Base-by-base conservation (phyloP, 1,140 invertebrate species). In the Tenebrio molitor region DNA sequence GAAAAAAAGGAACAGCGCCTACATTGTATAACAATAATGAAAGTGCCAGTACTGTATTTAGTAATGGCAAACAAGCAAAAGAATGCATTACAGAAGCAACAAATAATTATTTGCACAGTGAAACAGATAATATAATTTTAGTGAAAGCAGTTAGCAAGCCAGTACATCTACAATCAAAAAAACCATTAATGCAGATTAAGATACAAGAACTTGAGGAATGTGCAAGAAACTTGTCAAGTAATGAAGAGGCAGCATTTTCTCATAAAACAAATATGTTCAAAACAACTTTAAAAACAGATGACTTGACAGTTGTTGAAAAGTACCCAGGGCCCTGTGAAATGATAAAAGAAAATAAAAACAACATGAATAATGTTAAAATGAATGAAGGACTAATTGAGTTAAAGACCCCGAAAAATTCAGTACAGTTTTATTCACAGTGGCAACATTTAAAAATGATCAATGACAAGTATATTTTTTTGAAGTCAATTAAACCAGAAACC, bases 361-460 rank as follows among this genome's bases (percentile, higher is more conserved):
- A 68, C 29, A 64, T n/a, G 34, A 73, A 72, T 33, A 53, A 72
- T 39, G 69, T 19, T 39, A 62, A 72, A 69, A 19, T 66, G 3
- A 44, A 42, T 29, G 17, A 67, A 50, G 15, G 15, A 39, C 36
- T 74, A 66, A 42, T 29, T 62, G 50, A 71, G 63, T 67, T 79
- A 19, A 12, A 16, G 2, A 17, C 53, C 53, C 80, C 80, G 19
- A 76, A 74, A 67, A 81, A 46, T 14, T 78, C 77, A 7, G 77
- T 81, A 36, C 79, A 81, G 42, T 81, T 81, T 73, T 75, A 75
- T 36, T 53, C 36, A 3, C 42, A 39, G 29, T 81, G 80, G 80
- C 76, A 71, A 64, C 68, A 67, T 8, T 67, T 81, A 14, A 77
- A 72, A 69, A 73, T 7, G 15, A n/a, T 36, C 15, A 34, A 74